Evolutionary conservation across 2,113 vertebrate genomes (phyloP).

Genomic region (Leptodactylus fuscus): DNA sequence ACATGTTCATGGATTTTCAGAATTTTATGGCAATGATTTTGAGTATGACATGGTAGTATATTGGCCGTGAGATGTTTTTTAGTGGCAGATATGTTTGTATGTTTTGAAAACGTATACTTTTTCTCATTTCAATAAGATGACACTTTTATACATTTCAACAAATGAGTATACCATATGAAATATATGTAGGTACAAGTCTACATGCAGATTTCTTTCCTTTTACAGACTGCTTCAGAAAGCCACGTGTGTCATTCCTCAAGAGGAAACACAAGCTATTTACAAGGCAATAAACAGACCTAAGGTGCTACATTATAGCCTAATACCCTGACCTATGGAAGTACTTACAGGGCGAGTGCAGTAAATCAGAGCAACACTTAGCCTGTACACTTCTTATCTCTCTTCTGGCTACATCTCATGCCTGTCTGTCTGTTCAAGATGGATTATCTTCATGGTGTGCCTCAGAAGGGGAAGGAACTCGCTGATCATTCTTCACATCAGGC

Average conservation of each 20-base stretch:
- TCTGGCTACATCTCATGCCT: constrained; percentile 62
- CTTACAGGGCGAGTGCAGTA: constrained; percentile 73
- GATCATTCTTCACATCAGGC: background rate
- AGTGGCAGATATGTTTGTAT: too few species aligned
- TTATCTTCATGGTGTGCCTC: constrained; percentile 28
- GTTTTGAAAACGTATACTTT: too few species aligned
- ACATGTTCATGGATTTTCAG: too few species aligned
- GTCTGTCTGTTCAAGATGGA: constrained; percentile 59
- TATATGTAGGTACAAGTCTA: background rate
- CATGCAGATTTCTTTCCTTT: background rate
- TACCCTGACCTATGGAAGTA: constrained; percentile 80
- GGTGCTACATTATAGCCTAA: constrained; percentile 70
- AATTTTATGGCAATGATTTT: too few species aligned
- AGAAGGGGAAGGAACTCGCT: constrained; percentile 31
- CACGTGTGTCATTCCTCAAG: background rate
- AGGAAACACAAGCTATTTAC: constrained; percentile 37
- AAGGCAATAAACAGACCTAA: constrained; percentile 66
- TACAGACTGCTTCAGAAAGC: background rate
- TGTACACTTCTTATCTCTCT: constrained; percentile 64
- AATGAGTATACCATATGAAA: background rate
- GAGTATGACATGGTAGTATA: too few species aligned
- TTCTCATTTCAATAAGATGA: too few species aligned
- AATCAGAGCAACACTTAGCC: constrained; percentile 68
- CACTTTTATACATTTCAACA: too few species aligned
- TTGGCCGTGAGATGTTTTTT: too few species aligned